Evolutionary conservation across 2,888 invertebrate genomes (phyloP).

Genomic region (Pilophorus perplexus): DNA sequence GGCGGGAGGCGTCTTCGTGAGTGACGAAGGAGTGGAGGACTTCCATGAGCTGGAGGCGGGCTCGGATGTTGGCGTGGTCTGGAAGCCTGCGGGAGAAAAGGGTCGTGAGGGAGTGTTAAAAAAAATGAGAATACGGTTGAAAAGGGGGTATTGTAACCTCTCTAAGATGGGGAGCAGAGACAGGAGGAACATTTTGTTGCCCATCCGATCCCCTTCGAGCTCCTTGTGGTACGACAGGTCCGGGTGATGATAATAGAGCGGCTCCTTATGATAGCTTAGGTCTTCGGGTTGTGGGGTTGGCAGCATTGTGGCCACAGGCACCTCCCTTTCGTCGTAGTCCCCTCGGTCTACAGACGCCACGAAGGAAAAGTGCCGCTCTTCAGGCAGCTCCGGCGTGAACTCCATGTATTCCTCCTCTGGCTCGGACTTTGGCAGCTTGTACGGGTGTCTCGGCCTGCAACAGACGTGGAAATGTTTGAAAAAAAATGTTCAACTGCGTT

Average conservation of each 20-base stretch:
- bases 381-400: conserved; percentile 24
- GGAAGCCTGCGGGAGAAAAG: conserved; percentile 1
- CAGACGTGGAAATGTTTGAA: background rate
- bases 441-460: conserved; percentile 30
- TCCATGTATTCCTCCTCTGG: conserved; percentile 32
- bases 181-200: conserved; percentile 37
- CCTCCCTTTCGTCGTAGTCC: conserved; percentile 24
- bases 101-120: background rate
- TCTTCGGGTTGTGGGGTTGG: conserved; percentile 10
- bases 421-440: conserved; percentile 19
- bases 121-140: background rate
- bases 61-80: conserved; percentile 31
- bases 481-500: too few species aligned
- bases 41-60: conserved; percentile 38
- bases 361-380: conserved; percentile 22
- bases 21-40: conserved; percentile 32
- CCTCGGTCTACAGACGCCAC: conserved; percentile 1
- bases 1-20: conserved; percentile 10
- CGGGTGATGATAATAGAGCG: background rate
- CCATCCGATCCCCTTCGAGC: conserved; percentile 40
- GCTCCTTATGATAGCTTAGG: conserved; percentile 4
- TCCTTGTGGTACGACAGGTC: conserved; percentile 32
- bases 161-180: conserved; percentile 39
- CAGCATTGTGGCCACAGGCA: conserved; percentile 6
- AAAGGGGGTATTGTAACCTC: conserved; percentile 3